Evolutionary conservation across 2,113 vertebrate species (phyloP).

Genomic region (Rhadina sibilatrix): DNA sequence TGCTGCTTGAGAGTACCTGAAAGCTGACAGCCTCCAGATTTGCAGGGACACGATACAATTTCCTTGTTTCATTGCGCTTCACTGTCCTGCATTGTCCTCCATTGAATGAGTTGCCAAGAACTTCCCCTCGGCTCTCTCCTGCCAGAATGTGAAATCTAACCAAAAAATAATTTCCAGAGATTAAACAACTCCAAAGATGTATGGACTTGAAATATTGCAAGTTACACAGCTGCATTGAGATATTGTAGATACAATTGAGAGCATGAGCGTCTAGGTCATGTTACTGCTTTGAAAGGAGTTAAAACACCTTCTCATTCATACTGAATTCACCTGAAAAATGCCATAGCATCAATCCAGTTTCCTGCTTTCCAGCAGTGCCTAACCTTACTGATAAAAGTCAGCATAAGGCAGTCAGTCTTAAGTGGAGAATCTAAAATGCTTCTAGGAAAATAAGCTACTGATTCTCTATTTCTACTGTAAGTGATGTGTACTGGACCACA

Average conservation of each 20-base stretch:
- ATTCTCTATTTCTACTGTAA: neutral
- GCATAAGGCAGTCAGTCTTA: neutral
- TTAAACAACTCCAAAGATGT: neutral
- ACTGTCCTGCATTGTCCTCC: conserved; percentile 79
- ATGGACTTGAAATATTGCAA: neutral
- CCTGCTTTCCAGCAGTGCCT: neutral
- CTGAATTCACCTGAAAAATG: neutral
- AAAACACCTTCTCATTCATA: neutral
- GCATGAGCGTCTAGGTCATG: neutral
- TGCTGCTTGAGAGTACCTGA: conserved; percentile 71
- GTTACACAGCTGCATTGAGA: neutral
- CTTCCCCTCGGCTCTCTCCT: conserved; percentile 77
- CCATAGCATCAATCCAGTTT: neutral
- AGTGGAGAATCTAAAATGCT: neutral
- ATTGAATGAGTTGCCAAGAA: conserved; percentile 85
- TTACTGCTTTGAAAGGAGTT: conserved; percentile 3
- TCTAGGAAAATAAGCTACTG: neutral
- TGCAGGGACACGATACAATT: conserved; percentile 77
- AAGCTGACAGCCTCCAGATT: conserved; percentile 85
- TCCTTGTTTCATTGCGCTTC: conserved; percentile 68
- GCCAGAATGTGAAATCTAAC: conserved; percentile 84
- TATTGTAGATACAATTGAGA: neutral
- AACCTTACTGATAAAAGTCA: neutral
- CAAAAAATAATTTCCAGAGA: conserved; percentile 15
- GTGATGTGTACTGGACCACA: neutral